Conservation (phyloP, 2,113 vertebrate species). For the Carettochelys insculpta region DNA sequence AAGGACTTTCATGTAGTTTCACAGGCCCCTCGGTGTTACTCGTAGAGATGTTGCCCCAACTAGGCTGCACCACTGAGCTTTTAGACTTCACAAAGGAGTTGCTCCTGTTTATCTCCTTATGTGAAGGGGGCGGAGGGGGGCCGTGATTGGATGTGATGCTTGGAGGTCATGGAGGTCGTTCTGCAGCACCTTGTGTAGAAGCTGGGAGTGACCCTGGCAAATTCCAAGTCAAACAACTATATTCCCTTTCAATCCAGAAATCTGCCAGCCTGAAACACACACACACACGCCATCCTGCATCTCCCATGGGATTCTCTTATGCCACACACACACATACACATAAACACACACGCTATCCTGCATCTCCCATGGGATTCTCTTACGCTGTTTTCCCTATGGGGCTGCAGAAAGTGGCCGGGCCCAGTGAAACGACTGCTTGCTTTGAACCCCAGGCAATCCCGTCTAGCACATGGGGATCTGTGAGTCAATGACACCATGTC, state of each 20-base stretch:
- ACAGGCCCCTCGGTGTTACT: too few species aligned
- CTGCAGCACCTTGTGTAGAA: not conserved
- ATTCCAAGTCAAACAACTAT: fast-evolving
- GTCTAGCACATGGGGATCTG: fast-evolving
- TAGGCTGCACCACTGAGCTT: too few species aligned
- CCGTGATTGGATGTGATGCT: not conserved
- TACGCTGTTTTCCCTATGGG: not conserved
- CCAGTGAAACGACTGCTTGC: not conserved
- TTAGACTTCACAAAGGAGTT: too few species aligned
- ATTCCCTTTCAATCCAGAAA: not conserved
- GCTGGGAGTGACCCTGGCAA: not conserved
- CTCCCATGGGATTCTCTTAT: not conserved
- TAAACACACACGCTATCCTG: too few species aligned
- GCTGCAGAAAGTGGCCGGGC: not conserved
- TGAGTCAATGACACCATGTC: fast-evolving
- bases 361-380: not conserved
- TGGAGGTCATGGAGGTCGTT: not conserved
- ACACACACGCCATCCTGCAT: not conserved
- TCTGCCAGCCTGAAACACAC: not conserved
- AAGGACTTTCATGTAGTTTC: too few species aligned
- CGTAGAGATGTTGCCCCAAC: too few species aligned
- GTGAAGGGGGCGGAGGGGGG: not conserved
- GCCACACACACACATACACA: too few species aligned
- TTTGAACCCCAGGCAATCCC: not conserved
- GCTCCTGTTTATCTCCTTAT: too few species aligned